Evolutionary conservation across 2,888 invertebrate species (phyloP), one percentile per base, ranked within the genome.

Genomic region (Noctua janthe): DNA sequence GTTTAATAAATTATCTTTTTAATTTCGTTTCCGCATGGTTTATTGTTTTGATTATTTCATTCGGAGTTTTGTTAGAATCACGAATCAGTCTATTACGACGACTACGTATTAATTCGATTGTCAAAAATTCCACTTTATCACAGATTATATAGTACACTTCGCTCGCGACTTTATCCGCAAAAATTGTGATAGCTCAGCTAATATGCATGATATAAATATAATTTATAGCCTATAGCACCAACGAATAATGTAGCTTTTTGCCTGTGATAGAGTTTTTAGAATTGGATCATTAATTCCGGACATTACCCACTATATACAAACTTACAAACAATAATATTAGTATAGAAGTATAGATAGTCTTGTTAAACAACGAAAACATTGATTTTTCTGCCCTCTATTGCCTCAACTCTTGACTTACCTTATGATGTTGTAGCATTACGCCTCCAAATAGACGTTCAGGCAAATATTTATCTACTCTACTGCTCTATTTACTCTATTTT

Each of bases 1-100:
- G 47, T 80, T 23, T 69, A 5, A 67, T 78, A 62, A 82, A 62
- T 78, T 54, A 47, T 56, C 6, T 62, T 4, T 56, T 69, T 29
- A 49, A 49, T n/a, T 72, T 20, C 15, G 17, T 11, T 83, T 78
- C 62, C 59, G 43, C 35, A 70, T 67, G 3, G n/a, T 54, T 64
- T 49, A 70, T n/a, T 74, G 56, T 49, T 76, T 43, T n/a, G 11
- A 69, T 47, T 54, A 39, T 54, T 51, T 73, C 15, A 72, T 39
- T 66, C 20, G 1, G 10, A 39, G 20, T 66, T 39, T 66, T 20
- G 10, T 7, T 64, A 35, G 17, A 62, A 17, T 62, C 15, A 29
- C 29, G 15, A 29, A 62, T 64, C 62, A 64, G 35, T 15, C 15
- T 35, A 64, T 29, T 62, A 10, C 59, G 59, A 29, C n/a, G 11